A percentile compares a stretch with the other conserved stretches of the same genome.
These are phyloP conservation scores for Paramormyrops hopkinsi DNA, from an alignment of 2,797 vertebrate genomes.

Conservation along the genomic window DNA sequence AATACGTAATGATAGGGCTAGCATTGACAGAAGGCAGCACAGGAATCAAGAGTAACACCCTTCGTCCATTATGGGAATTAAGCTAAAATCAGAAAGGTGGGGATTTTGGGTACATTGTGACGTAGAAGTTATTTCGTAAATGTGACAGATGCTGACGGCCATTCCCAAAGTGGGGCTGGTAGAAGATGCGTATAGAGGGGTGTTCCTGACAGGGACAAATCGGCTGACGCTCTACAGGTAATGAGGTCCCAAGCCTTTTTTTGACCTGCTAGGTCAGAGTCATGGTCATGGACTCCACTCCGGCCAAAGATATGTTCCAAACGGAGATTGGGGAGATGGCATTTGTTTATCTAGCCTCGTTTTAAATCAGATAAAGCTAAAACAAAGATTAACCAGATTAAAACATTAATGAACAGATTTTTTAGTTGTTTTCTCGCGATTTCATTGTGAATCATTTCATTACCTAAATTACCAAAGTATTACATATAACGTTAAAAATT, in stretches of 20 bases:
- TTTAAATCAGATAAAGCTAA: neutral
- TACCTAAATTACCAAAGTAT: neutral
- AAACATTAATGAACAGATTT: neutral
- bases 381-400: neutral
- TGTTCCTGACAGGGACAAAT: neutral
- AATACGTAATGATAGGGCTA: neutral
- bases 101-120: neutral
- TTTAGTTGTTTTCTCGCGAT: neutral
- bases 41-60: neutral
- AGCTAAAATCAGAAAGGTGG: neutral
- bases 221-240: neutral
- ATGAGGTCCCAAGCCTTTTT: conserved; percentile 7
- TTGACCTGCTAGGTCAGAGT: neutral
- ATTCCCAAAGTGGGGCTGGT: neutral
- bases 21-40: neutral
- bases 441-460: neutral
- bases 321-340: neutral
- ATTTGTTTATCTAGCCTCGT: neutral
- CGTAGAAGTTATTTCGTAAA: neutral
- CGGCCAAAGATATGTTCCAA: neutral
- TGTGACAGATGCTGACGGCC: neutral
- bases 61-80: neutral
- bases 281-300: neutral
- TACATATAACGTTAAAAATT: neutral
- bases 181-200: neutral